Conservation (phyloP, 2,113 vertebrate genomes). For the Bungarus multicinctus region DNA sequence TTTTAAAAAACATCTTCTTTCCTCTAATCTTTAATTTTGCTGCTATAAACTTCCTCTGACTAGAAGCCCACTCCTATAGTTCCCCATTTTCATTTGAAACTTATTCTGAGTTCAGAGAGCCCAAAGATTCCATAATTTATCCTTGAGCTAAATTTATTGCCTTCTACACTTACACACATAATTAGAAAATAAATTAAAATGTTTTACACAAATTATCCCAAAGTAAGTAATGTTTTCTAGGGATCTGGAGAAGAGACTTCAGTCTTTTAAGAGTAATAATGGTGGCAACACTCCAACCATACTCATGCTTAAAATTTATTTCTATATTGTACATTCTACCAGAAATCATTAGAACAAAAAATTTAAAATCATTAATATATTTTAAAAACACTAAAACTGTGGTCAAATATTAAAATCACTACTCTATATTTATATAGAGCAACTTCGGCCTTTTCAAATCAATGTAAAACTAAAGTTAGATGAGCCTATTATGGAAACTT, state of each 20-base stretch:
- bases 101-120: background rate
- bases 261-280: background rate
- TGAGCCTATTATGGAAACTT: background rate
- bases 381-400: background rate
- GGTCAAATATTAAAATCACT: background rate
- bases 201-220: background rate
- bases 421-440: background rate
- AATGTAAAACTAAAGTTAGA: constrained; percentile 1
- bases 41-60: background rate
- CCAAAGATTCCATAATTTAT: background rate
- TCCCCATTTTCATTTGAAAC: background rate
- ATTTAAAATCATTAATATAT: background rate
- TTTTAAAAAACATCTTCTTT: background rate
- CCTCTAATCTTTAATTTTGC: background rate
- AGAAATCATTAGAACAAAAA: background rate
- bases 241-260: background rate
- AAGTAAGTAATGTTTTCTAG: background rate
- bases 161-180: background rate
- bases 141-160: background rate
- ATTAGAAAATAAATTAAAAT: background rate
- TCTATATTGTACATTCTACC: background rate
- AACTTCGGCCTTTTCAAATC: background rate
- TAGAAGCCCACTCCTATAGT: background rate
- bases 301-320: background rate
- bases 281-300: background rate